These are phyloP conservation scores for Nematolebias whitei DNA, from an alignment of 2,113 vertebrate species.

Conservation along the genomic window DNA sequence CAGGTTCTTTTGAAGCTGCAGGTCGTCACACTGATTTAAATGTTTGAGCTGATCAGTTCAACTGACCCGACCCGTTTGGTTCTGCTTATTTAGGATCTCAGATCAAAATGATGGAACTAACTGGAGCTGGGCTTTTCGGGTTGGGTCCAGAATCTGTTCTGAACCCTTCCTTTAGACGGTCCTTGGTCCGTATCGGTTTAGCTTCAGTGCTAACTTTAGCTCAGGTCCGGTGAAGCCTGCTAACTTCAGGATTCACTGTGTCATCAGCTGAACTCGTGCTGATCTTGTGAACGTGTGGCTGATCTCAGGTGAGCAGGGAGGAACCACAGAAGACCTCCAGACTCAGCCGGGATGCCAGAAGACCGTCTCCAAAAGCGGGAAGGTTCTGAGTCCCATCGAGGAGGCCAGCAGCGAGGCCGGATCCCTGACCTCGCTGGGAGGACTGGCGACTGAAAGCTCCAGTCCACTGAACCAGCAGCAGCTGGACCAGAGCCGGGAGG, in stretches of 20 bases:
- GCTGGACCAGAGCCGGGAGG: background rate
- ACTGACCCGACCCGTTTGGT: too few relatives aligned
- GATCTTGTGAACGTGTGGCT: background rate
- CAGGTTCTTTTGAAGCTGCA: too few relatives aligned
- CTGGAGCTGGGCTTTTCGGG: too few relatives aligned
- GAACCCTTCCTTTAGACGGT: too few relatives aligned
- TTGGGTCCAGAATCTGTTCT: too few relatives aligned
- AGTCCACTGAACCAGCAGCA: conserved; percentile 18
- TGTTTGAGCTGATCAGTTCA: too few relatives aligned
- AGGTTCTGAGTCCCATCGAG: conserved; percentile 26
- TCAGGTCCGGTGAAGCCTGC: too few relatives aligned
- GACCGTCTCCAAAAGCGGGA: background rate
- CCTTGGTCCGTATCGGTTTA: too few relatives aligned
- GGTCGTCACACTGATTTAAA: too few relatives aligned
- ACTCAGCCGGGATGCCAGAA: background rate
- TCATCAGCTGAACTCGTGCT: background rate
- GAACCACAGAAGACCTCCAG: background rate
- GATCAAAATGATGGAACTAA: too few relatives aligned
- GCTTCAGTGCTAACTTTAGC: too few relatives aligned
- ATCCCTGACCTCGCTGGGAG: conserved; percentile 2
- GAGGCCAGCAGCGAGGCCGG: conserved; percentile 14
- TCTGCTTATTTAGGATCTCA: too few relatives aligned
- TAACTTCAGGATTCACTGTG: background rate
- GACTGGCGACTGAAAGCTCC: background rate
- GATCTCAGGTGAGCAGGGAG: conserved; percentile 3